Evolutionary conservation across 2,888 invertebrate species (phyloP).

Genomic region (Brachylomia viminalis): DNA sequence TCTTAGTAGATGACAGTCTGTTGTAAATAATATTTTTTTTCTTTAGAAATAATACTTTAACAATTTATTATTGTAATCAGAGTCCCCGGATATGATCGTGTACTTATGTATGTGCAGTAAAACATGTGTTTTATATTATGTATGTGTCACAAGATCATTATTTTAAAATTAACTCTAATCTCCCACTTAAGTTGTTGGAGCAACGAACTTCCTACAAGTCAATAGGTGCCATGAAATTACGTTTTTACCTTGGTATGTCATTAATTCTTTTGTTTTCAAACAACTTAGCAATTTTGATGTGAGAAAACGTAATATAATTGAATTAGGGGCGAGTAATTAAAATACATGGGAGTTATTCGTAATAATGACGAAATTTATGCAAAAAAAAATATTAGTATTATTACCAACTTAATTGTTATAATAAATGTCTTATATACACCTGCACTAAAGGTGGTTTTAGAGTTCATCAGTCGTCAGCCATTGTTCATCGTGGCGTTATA

Average conservation of each 20-base stretch:
- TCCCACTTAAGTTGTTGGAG: constrained; percentile 78
- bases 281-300: constrained; percentile 71
- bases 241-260: constrained; percentile 73
- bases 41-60: constrained; percentile 23
- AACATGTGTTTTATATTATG: constrained; percentile 53
- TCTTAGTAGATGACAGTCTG: constrained; percentile 30
- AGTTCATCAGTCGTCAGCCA: constrained; percentile 74
- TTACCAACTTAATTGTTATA: constrained; percentile 67
- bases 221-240: constrained; percentile 75
- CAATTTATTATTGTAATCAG: constrained; percentile 47
- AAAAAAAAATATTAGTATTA: constrained; percentile 76
- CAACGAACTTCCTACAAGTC: constrained; percentile 85
- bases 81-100: constrained; percentile 10
- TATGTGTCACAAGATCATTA: constrained; percentile 84
- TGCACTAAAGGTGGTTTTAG: constrained; percentile 70
- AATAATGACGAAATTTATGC: constrained; percentile 69
- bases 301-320: constrained; percentile 73
- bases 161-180: constrained; percentile 87
- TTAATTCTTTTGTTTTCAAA: constrained; percentile 82
- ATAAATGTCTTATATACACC: constrained; percentile 72
- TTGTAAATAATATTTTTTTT: constrained; percentile 29
- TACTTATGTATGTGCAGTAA: constrained; percentile 28
- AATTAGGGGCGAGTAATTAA: constrained; percentile 72
- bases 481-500: constrained; percentile 65
- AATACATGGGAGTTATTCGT: constrained; percentile 66